Percentiles rank a stretch among this genome's conserved stretches.
phyloP scores from a whole-genome alignment of 2,888 invertebrate genomes.

The Eupithecia pulchellata region DNA sequence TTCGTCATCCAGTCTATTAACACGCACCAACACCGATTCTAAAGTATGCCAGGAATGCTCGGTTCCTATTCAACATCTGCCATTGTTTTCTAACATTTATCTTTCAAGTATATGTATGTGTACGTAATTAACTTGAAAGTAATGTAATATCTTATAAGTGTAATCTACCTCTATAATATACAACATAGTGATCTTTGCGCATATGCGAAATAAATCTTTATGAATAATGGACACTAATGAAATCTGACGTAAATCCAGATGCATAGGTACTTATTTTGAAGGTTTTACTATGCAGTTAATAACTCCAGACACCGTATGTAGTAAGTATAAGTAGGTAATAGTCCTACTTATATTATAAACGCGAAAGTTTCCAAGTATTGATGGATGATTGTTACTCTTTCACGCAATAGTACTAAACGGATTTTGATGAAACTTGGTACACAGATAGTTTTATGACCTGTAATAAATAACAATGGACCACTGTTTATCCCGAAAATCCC shows the following conservation, averaged over 20 bases:
- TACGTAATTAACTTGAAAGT: neutral
- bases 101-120: neutral
- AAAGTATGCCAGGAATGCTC: slow-evolving; percentile 16
- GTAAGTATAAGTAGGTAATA: neutral
- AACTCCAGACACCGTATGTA: neutral
- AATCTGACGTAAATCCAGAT: slow-evolving; percentile 5
- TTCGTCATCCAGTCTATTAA: slow-evolving; percentile 14
- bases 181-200: neutral
- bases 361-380: too few species aligned
- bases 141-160: too few species aligned
- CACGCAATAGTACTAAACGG: too few species aligned
- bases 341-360: too few species aligned
- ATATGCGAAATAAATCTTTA: slow-evolving; percentile 3
- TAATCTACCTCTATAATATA: too few species aligned
- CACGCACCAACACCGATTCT: slow-evolving; percentile 4
- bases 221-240: slow-evolving; percentile 4
- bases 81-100: slow-evolving; percentile 5
- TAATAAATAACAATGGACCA: too few species aligned
- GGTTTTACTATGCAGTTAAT: neutral
- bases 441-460: too few species aligned
- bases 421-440: too few species aligned
- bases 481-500: too few species aligned
- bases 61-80: slow-evolving; percentile 15
- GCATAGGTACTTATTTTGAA: neutral
- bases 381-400: too few species aligned